Evolutionary conservation across 2,888 invertebrate genomes (phyloP).

Genomic region (Leptopilina syphax): DNA sequence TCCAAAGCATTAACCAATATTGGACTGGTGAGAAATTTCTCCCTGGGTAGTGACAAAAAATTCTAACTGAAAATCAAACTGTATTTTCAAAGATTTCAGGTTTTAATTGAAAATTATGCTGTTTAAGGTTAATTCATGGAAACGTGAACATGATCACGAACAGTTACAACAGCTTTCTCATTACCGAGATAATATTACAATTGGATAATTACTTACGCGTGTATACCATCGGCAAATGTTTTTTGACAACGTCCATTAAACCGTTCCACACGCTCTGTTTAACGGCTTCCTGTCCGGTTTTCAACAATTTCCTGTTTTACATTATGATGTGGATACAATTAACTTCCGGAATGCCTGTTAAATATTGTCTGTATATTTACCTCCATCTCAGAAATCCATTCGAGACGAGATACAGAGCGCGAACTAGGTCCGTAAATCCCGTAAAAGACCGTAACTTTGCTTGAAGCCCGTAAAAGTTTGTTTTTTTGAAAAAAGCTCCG

Average conservation of each 20-base stretch:
- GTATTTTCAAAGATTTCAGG: neutral
- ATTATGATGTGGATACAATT: slow-evolving; percentile 58
- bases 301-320: slow-evolving; percentile 65
- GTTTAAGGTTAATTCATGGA: neutral
- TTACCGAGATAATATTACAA: neutral
- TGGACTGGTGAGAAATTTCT: too few species aligned
- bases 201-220: neutral
- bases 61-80: too few species aligned
- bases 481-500: too few species aligned
- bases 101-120: neutral
- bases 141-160: neutral
- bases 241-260: slow-evolving; percentile 36
- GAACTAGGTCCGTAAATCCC: too few species aligned
- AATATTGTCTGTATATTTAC: neutral
- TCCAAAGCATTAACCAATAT: too few species aligned
- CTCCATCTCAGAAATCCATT: too few species aligned
- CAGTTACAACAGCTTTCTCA: neutral
- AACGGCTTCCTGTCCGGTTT: slow-evolving; percentile 67
- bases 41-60: too few species aligned
- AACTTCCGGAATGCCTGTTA: slow-evolving; percentile 60
- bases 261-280: slow-evolving; percentile 66
- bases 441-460: too few species aligned
- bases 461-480: too few species aligned
- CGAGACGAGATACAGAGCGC: too few species aligned
- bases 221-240: slow-evolving; percentile 5